Evolutionary conservation across 1,140 invertebrate species (phyloP).

Genomic region (Mya arenaria): DNA sequence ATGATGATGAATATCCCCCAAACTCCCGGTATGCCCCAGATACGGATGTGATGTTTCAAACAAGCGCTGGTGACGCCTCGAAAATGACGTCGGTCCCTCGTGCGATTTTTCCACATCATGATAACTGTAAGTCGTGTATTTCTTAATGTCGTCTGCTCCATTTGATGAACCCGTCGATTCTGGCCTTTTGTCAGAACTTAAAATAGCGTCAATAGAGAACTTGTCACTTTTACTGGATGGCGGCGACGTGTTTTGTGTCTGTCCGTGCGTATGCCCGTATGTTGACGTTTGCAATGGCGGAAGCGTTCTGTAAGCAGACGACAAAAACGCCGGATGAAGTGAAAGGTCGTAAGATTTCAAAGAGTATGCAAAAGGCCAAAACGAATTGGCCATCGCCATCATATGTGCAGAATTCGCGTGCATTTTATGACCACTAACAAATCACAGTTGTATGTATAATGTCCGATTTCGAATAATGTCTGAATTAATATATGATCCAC

Average conservation of each 20-base stretch:
- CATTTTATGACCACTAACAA: too few relatives aligned
- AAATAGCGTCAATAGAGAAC: slow-evolving; percentile 47
- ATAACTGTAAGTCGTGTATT: slow-evolving; percentile 1
- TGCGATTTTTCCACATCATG: slow-evolving; percentile 26
- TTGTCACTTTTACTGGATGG: slow-evolving; percentile 28
- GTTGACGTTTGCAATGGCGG: slow-evolving; percentile 18
- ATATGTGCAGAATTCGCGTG: slow-evolving; percentile 36
- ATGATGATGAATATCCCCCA: slow-evolving; percentile 28
- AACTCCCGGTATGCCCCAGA: slow-evolving; percentile 31
- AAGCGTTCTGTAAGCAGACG: slow-evolving; percentile 34
- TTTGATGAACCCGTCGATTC: slow-evolving; percentile 29
- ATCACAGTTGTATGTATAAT: too few relatives aligned
- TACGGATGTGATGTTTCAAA: slow-evolving; percentile 46
- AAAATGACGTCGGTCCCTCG: not conserved
- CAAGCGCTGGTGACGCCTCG: slow-evolving; percentile 34
- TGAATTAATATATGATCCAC: too few relatives aligned
- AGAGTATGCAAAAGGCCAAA: slow-evolving; percentile 42
- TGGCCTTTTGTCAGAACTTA: slow-evolving; percentile 30
- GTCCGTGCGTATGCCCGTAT: not conserved
- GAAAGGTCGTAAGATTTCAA: slow-evolving; percentile 47
- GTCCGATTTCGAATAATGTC: too few relatives aligned
- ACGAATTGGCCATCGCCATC: slow-evolving; percentile 42
- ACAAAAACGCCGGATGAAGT: slow-evolving; percentile 38
- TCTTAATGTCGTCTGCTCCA: slow-evolving; percentile 22
- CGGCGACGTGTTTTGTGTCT: not conserved